Percentiles rank a stretch among this genome's conserved stretches.
phyloP scores from a whole-genome alignment of 2,797 vertebrate species.

The Diplodus puntazzo region DNA sequence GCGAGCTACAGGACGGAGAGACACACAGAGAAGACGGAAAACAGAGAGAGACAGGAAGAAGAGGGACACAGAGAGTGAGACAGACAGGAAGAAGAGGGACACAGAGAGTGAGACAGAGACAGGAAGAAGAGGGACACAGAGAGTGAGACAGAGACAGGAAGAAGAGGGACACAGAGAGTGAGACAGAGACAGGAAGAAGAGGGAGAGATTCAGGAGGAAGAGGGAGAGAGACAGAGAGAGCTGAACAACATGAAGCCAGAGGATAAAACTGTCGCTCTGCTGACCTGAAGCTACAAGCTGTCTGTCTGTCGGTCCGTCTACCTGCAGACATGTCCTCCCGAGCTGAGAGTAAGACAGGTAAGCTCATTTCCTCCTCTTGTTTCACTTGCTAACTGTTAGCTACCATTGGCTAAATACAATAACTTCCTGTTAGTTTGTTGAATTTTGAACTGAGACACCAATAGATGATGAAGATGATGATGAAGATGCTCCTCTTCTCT shows the following conservation, averaged over 20 bases:
- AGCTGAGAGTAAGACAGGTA: conserved; percentile 67
- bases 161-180: conserved; percentile 3
- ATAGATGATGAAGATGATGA: background rate
- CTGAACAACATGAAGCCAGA: background rate
- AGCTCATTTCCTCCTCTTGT: conserved; percentile 7
- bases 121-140: conserved; percentile 36
- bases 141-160: conserved; percentile 45
- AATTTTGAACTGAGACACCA: background rate
- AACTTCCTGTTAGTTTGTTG: conserved; percentile 11
- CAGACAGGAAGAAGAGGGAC: background rate
- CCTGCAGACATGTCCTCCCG: conserved; percentile 65
- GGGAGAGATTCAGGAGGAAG: background rate
- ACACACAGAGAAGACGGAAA: background rate
- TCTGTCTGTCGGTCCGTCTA: background rate
- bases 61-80: background rate
- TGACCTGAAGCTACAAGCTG: background rate
- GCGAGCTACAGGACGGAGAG: background rate
- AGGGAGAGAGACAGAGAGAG: background rate
- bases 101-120: background rate
- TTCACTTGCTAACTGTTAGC: conserved; percentile 23
- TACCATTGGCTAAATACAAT: background rate
- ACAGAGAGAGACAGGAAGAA: background rate
- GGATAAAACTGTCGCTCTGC: background rate
- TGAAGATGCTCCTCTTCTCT: background rate
- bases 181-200: background rate